phyloP scores from a whole-genome alignment of 2,797 vertebrate species.

The Sebastolobus alascanus region DNA sequence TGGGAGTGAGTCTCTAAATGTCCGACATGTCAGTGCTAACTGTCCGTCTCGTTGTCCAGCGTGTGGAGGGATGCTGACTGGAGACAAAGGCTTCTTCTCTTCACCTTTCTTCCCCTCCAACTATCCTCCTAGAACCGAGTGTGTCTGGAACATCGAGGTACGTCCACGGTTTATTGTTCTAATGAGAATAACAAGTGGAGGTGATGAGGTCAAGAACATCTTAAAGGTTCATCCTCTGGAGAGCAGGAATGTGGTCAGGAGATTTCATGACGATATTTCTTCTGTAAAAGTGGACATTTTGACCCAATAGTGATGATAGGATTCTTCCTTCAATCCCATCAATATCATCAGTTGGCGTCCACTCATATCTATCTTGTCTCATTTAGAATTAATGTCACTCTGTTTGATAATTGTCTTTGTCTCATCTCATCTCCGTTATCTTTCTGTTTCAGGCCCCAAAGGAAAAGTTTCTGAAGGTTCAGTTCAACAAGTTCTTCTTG shows the following conservation, averaged over 20 bases:
- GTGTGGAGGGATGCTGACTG: slow-evolving; percentile 86
- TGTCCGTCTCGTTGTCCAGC: slow-evolving; percentile 70
- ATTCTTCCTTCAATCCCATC: no score
- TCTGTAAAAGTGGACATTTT: no score
- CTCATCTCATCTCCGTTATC: fast-evolving
- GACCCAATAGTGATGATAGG: neutral
- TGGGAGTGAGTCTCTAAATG: neutral
- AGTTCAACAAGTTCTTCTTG: slow-evolving; percentile 89
- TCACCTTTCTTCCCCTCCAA: slow-evolving; percentile 91
- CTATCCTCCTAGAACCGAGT: slow-evolving; percentile 88
- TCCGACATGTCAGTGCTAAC: neutral
- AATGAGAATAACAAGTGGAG: neutral
- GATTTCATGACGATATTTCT: no score
- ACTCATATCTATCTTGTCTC: neutral
- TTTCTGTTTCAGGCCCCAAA: slow-evolving; percentile 82
- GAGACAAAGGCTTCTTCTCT: slow-evolving; percentile 81
- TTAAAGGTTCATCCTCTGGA: neutral
- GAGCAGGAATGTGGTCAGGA: neutral
- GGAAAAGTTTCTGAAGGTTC: slow-evolving; percentile 86
- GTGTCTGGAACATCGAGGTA: slow-evolving; percentile 92
- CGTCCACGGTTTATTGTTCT: neutral
- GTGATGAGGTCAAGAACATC: neutral
- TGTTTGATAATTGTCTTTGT: neutral
- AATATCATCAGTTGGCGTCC: no score
- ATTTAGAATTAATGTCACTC: neutral